Evolutionary conservation across 2,888 invertebrate genomes (phyloP).

Genomic region (Nasonovia ribisnigri): DNA sequence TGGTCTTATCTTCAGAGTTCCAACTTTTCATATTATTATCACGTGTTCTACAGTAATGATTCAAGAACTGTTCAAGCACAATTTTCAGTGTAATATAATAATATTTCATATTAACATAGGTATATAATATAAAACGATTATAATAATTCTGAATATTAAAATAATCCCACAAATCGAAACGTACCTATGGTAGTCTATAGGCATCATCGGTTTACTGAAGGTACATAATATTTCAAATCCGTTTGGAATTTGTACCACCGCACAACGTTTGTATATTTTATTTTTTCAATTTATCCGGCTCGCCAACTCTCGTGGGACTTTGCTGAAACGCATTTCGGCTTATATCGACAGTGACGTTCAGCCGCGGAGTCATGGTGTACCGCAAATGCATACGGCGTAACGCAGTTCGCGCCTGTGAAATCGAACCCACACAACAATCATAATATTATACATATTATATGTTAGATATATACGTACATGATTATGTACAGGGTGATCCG

Average conservation of each 20-base stretch:
- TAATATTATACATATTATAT: neutral
- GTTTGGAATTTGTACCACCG: neutral
- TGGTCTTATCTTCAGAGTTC: neutral
- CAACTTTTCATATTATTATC: neutral
- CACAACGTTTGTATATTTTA: slow-evolving; percentile 26
- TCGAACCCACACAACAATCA: neutral
- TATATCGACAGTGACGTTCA: slow-evolving; percentile 45
- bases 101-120: neutral
- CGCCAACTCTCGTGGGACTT: slow-evolving; percentile 14
- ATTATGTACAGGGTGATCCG: neutral
- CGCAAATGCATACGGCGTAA: neutral
- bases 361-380: neutral
- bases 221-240: neutral
- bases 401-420: neutral
- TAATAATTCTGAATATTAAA: slow-evolving; percentile 1
- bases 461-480: neutral
- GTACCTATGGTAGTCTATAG: neutral
- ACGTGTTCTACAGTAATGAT: neutral
- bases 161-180: neutral
- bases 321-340: slow-evolving; percentile 3
- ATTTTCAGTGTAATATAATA: neutral
- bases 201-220: neutral
- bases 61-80: neutral
- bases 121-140: neutral
- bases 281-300: slow-evolving; percentile 6